phyloP scores from a whole-genome alignment of 2,888 invertebrate species.

The Minunthozetes semirufus region DNA sequence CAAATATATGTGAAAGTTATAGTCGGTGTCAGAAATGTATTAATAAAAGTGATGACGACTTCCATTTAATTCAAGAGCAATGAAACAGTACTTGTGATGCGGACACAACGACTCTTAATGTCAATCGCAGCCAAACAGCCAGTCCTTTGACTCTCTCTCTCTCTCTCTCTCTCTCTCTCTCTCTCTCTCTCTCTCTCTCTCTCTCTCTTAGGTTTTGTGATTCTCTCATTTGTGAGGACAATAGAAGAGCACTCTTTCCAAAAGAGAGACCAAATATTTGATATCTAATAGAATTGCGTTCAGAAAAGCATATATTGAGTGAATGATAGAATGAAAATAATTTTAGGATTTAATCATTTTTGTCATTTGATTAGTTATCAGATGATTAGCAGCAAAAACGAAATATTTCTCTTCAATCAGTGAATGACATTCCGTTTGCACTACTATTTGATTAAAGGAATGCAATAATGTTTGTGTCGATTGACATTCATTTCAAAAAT shows the following conservation, averaged over 20 bases:
- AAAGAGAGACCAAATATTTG: background rate
- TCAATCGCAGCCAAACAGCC: background rate
- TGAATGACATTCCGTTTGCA: no score
- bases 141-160: background rate
- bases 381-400: background rate
- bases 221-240: background rate
- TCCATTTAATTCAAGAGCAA: slow-evolving; percentile 19
- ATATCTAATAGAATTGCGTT: background rate
- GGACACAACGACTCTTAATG: slow-evolving; percentile 20
- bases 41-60: background rate
- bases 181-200: no score
- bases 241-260: background rate
- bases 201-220: no score
- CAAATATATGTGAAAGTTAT: background rate
- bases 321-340: background rate
- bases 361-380: background rate
- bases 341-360: background rate
- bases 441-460: no score
- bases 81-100: slow-evolving; percentile 9
- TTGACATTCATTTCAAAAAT: no score
- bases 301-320: background rate
- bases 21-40: background rate
- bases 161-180: no score
- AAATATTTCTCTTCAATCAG: no score
- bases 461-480: no score